These are phyloP conservation scores for Aptenodytes patagonicus DNA, from an alignment of 2,113 vertebrate genomes.

Conservation along the genomic window DNA sequence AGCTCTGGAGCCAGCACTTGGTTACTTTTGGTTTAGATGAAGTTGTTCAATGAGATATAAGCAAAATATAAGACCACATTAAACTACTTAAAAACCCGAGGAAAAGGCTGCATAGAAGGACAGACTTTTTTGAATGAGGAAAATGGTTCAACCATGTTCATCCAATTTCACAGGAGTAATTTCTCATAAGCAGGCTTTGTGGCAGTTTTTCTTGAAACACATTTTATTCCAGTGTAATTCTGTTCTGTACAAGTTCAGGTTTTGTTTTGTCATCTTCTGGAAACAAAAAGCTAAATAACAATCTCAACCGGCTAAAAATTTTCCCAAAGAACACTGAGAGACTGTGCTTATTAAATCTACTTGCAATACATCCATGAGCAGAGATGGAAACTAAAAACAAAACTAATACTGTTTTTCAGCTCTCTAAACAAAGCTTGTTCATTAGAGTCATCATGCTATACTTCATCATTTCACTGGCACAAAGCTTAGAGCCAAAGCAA, in stretches of 20 bases:
- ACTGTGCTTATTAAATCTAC: background rate
- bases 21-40: background rate
- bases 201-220: background rate
- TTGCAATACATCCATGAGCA: background rate
- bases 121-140: background rate
- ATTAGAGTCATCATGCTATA: slow-evolving; percentile 20
- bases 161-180: background rate
- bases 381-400: slow-evolving; percentile 35
- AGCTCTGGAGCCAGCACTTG: background rate
- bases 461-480: slow-evolving; percentile 43
- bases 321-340: background rate
- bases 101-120: background rate
- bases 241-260: background rate
- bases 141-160: background rate
- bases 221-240: background rate
- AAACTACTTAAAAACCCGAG: background rate
- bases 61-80: background rate
- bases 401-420: background rate
- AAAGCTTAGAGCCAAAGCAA: background rate
- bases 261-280: background rate
- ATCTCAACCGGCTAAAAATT: background rate
- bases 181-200: background rate
- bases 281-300: background rate
- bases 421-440: slow-evolving; percentile 38
- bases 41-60: background rate